Percentiles rank a stretch among this genome's conserved stretches.
phyloP scores from a whole-genome alignment of 2,888 invertebrate species.

The Spisula subtruncata region DNA sequence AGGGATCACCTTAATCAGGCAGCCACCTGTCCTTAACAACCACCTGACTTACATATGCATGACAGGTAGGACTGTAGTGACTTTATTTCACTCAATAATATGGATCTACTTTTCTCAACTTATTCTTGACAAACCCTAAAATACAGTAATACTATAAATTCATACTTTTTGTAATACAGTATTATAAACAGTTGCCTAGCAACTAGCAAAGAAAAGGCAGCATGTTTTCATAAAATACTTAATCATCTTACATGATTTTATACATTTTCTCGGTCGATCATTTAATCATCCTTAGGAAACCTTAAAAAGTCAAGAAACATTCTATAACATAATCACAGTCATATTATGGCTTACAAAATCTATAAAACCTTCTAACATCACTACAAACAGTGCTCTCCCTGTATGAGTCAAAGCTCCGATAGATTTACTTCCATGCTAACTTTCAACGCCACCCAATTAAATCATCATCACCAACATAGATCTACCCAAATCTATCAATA shows the following conservation, averaged over 20 bases:
- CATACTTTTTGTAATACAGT: too few relatives aligned
- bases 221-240: background rate
- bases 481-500: conserved; percentile 9
- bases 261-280: background rate
- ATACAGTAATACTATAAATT: too few relatives aligned
- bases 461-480: background rate
- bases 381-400: background rate
- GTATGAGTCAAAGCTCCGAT: background rate
- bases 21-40: too few relatives aligned
- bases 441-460: background rate
- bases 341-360: conserved; percentile 18
- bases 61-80: too few relatives aligned
- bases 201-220: background rate
- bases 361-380: background rate
- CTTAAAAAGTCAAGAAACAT: background rate
- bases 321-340: background rate
- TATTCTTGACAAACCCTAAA: too few relatives aligned
- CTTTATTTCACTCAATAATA: too few relatives aligned
- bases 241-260: background rate
- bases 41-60: too few relatives aligned
- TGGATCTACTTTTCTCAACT: too few relatives aligned
- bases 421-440: conserved; percentile 14
- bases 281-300: conserved; percentile 4
- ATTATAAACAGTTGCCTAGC: background rate
- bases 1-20: too few relatives aligned